These are phyloP conservation scores for Ficedula albicollis DNA, from an alignment of 2,797 vertebrate genomes.

Conservation along the genomic window DNA sequence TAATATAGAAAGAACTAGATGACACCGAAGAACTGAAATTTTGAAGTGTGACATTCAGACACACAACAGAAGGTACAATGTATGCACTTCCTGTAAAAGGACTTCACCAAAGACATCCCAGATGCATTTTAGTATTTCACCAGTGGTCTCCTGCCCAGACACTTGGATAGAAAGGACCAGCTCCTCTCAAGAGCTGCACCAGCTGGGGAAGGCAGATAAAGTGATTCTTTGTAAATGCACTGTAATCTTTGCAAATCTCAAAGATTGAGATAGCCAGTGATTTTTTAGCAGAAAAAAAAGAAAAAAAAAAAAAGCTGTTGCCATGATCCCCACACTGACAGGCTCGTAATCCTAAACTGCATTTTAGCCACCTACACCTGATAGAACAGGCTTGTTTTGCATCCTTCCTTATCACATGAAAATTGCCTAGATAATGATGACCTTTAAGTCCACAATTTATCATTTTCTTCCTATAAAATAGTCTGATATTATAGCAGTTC, in stretches of 20 bases:
- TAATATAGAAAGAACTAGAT: not conserved
- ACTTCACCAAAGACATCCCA: not conserved
- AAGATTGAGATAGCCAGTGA: not conserved
- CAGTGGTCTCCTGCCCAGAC: not conserved
- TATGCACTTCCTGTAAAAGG: not conserved
- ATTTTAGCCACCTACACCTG: not conserved
- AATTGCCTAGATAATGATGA: not conserved
- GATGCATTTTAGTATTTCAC: not conserved
- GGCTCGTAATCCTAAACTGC: not conserved
- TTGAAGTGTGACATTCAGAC: not conserved
- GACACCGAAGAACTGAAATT: not conserved
- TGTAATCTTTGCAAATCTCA: not conserved
- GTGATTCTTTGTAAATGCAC: not conserved
- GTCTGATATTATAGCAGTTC: not conserved
- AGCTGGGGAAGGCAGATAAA: not conserved
- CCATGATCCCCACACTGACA: not conserved
- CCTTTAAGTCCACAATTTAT: not conserved
- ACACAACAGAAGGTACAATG: not conserved
- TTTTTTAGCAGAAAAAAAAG: not conserved
- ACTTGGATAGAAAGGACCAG: not conserved
- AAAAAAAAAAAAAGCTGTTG: not conserved
- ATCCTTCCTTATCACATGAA: not conserved
- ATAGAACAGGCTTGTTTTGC: not conserved
- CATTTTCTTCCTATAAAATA: not conserved
- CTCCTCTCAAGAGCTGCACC: not conserved